Base-by-base conservation (phyloP, 2,113 vertebrate genomes). In the Misgurnus mizolepis region DNA sequence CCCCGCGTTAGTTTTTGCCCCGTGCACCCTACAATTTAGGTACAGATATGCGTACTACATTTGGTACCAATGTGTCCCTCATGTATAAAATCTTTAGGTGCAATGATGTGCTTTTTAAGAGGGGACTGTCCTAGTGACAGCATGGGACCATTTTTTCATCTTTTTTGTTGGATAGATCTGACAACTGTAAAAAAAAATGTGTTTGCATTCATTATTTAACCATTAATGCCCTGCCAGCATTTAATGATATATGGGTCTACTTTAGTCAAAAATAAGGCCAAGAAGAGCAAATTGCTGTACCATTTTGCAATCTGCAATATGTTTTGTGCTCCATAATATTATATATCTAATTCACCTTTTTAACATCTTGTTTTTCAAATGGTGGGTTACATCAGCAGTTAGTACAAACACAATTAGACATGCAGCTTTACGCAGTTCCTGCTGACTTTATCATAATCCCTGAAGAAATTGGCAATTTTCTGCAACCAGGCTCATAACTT, bases 401-500 rank as follows among this genome's bases (percentile, higher is more conserved):
- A 10, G 71, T 41, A 75, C 61, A 34, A 62, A 27, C 7, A 39
- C 41, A 4, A 79, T 70, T 71, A 40, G 67, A 60, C 61, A 40
- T 50, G 77, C 55, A 62, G 67, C 67, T 75, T 75, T 76, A 43
- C 43, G 73, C 45, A 40, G 56, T 47, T 53, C 15, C 69, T 61
- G 2, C 39, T 7, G 27, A 47, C 7, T 40, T 4, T 65, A 71
- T 47, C 2, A 5, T 66, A 73, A 58, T 76, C 60, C 49, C 72
- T 49, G 34, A 72, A 43, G 62, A 74, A 79, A 47, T 50, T 49
- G 22, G 58, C 45, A 40, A 76, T 76, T 76, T 40, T 72, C 81
- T 61, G 61, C 47, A 74, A 67, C 41, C 6, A 64, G 55, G 60
- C 69, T 65, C n/a, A 6, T 34, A 49, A 18, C 3, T 15, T 47